Percentiles rank a stretch among this genome's conserved stretches.
These are phyloP conservation scores for Zaprionus lachaisei DNA, from an alignment of 1,140 invertebrate genomes.

Conservation along the genomic window DNA sequence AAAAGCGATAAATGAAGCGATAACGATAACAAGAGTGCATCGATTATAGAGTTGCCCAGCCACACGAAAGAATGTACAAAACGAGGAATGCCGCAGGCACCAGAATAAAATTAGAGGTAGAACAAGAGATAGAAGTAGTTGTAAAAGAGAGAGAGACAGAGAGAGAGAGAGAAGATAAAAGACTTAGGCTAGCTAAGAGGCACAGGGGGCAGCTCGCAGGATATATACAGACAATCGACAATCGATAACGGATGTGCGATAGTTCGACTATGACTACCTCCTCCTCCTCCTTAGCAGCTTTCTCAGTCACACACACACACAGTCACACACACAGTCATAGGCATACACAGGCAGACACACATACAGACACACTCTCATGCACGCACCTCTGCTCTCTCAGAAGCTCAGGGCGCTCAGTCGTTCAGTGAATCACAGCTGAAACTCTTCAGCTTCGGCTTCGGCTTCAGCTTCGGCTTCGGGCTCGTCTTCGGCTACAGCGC, in stretches of 20 bases:
- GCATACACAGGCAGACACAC: constrained; percentile 2
- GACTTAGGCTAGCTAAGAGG: constrained; percentile 18
- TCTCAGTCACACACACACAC: constrained; percentile 6
- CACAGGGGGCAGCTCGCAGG: constrained; percentile 4
- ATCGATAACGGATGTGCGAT: neutral
- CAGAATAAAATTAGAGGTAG: constrained; percentile 4
- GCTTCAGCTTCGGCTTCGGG: neutral
- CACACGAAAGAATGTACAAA: constrained; percentile 63
- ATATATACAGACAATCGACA: neutral
- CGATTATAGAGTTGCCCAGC: constrained; percentile 35
- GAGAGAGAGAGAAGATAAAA: constrained; percentile 5
- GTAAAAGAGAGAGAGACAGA: neutral
- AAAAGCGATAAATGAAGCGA: constrained; percentile 33
- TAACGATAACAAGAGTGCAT: constrained; percentile 49
- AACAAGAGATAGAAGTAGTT: neutral
- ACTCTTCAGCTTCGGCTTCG: neutral
- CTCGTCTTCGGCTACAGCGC: constrained; percentile 64
- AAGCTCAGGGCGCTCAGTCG: constrained; percentile 43
- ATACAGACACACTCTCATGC: constrained; percentile 1
- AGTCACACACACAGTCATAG: neutral
- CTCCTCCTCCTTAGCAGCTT: neutral
- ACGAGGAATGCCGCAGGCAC: constrained; percentile 42
- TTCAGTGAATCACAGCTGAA: constrained; percentile 17
- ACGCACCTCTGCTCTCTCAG: constrained; percentile 13
- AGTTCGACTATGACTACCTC: neutral